Percentiles rank a stretch among this genome's conserved stretches.
These are phyloP conservation scores for Limanda limanda DNA, from an alignment of 2,113 vertebrate genomes.

Conservation along the genomic window DNA sequence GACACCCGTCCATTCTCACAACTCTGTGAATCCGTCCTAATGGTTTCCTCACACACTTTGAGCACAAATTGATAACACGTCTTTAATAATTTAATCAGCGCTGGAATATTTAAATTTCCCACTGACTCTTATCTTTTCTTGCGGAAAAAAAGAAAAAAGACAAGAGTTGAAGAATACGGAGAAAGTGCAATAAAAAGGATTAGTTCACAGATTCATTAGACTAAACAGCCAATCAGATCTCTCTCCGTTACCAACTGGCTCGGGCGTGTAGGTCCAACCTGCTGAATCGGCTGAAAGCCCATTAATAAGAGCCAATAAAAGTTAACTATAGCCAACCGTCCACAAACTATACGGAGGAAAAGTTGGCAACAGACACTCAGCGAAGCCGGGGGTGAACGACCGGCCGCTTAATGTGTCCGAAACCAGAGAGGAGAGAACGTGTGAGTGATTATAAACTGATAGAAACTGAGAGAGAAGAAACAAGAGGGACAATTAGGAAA, in stretches of 20 bases:
- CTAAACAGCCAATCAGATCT: slow-evolving; percentile 10
- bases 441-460: background rate
- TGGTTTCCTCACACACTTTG: background rate
- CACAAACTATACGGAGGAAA: background rate
- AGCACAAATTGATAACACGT: background rate
- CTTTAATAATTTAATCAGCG: background rate
- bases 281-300: slow-evolving; percentile 5
- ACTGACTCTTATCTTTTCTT: background rate
- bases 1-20: too few species aligned
- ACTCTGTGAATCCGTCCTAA: too few species aligned
- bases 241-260: background rate
- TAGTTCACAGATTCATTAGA: slow-evolving; percentile 11
- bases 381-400: background rate
- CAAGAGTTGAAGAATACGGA: background rate
- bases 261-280: background rate
- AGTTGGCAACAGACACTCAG: background rate
- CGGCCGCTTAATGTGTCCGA: background rate
- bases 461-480: background rate
- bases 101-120: background rate
- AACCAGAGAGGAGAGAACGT: background rate
- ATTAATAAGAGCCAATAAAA: slow-evolving; percentile 15
- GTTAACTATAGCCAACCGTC: background rate
- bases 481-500: slow-evolving; percentile 13
- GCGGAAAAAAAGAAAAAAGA: background rate
- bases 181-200: slow-evolving; percentile 8